Base-by-base conservation (phyloP, 2,113 vertebrate species). In the Ahaetulla prasina region DNA sequence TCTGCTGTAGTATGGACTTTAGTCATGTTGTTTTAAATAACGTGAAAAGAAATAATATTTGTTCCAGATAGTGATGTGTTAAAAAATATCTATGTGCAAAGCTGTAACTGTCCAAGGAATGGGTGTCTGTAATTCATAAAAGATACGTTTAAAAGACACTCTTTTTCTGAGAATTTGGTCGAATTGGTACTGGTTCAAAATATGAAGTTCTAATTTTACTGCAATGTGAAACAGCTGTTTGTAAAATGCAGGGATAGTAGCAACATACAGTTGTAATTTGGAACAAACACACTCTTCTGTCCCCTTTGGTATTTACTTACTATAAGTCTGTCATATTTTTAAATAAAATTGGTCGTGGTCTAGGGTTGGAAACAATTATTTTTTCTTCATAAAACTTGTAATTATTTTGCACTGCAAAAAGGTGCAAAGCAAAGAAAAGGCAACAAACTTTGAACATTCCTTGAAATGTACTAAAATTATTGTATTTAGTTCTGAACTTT, bases 401-500 rank as follows among this genome's bases (percentile, higher is more conserved):
- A 43, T 87, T 30, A 39, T 49, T 25, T 10, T 63, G 12, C 55
- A 87, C 50, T 63, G n/a, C 18, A 91, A 18, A n/a, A 68, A 68
- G 30, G 30, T 35, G 14, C 11, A 68, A 68, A 68, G 60, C 30
- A 30, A 68, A 63, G 60, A n/a, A 35, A 80, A 89, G 89, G 18
- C 45, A 90, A 30, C 16, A 50, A 68, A 68, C 63, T 60, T 30
- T 60, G 9, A 60, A 60, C 3, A 30, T 12, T 30, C 55, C 89
- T 12, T 85, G 55, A 95, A 52, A 27, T 89, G 25, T 90, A 68
- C 94, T 96, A 93, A 92, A 94, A 43, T 45, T 43, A 50, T 23
- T 0, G 0, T 39, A 63, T 89, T 90, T 20, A 94, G 87, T 22
- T 45, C 22, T 63, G 85, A n/a, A 39, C 39, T 68, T 68, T 45